Evolutionary conservation across 2,888 invertebrate species (phyloP).

Genomic region (Stenolophus ochropezus): DNA sequence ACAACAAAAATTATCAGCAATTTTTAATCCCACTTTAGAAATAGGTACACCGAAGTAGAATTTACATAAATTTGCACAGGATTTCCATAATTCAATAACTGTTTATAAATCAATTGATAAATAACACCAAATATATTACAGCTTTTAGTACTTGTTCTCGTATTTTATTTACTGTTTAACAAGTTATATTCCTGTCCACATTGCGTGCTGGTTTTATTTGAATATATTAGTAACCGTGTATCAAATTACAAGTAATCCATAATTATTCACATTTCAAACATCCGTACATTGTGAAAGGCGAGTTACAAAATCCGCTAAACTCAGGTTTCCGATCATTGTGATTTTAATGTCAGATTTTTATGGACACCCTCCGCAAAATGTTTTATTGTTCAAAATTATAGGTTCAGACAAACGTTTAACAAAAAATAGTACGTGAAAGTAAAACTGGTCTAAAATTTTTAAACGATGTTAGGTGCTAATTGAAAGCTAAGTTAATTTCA

Average conservation of each 20-base stretch:
- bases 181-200: not conserved
- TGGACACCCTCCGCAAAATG: not conserved
- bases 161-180: not conserved
- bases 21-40: not conserved
- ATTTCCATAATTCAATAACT: not conserved
- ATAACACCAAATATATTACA: not conserved
- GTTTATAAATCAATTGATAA: not conserved
- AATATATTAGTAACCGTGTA: not conserved
- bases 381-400: not conserved
- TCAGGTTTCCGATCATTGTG: not conserved
- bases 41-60: not conserved
- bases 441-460: conserved; percentile 40
- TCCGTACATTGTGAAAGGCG: not conserved
- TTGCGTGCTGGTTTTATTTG: not conserved
- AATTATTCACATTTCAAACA: not conserved
- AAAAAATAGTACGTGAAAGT: conserved; percentile 35
- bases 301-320: not conserved
- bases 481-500: conserved; percentile 31
- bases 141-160: not conserved
- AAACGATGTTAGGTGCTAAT: conserved; percentile 34
- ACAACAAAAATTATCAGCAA: not conserved
- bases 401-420: not conserved
- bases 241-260: not conserved
- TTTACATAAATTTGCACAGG: not conserved
- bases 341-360: not conserved